phyloP scores from a whole-genome alignment of 2,113 vertebrate species.

The Ceyx cyanopectus region DNA sequence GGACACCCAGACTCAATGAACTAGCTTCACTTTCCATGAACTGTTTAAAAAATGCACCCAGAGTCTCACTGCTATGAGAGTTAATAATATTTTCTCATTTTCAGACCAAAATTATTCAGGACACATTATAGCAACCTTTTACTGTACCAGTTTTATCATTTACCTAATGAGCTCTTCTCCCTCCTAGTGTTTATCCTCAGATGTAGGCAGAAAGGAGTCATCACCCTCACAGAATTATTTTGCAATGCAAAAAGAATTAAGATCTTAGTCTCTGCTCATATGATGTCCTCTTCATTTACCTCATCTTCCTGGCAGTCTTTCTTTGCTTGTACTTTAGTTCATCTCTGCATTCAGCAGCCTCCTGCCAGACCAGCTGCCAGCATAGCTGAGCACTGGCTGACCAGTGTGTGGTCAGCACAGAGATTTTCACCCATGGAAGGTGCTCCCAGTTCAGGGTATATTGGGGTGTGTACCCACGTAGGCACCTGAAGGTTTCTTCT shows the following conservation, averaged over 20 bases:
- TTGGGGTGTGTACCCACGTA: background rate
- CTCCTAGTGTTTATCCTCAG: slow-evolving; percentile 18
- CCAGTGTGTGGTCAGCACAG: no score
- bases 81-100: background rate
- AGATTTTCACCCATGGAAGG: background rate
- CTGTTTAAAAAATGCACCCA: background rate
- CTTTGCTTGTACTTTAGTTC: background rate
- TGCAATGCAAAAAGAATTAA: background rate
- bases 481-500: background rate
- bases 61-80: background rate
- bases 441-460: background rate
- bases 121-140: background rate
- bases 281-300: background rate
- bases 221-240: background rate
- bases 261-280: background rate
- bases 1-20: background rate
- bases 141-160: background rate
- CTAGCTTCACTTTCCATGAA: background rate
- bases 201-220: slow-evolving; percentile 16
- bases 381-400: accelerated
- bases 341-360: background rate
- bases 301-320: background rate
- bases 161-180: slow-evolving; percentile 15
- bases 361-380: background rate
- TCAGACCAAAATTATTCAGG: background rate